Evolutionary conservation across 92 coral and sea anemone species (phyloP).

Genomic region (Nematostella vectensis): DNA sequence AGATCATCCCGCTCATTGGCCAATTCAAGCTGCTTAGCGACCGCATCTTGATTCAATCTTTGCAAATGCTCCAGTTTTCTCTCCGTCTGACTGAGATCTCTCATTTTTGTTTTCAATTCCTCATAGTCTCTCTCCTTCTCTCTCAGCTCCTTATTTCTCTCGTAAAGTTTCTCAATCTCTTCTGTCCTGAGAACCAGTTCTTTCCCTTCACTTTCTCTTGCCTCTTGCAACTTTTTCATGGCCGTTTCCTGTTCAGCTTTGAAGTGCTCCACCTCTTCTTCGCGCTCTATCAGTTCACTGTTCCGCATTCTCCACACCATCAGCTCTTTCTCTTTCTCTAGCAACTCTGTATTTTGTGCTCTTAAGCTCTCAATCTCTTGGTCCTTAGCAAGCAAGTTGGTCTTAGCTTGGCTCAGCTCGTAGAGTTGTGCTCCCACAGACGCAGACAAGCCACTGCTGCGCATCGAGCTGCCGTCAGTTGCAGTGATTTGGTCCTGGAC

Average conservation of each 20-base stretch:
- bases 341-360: conserved; percentile 41
- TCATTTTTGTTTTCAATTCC: conserved; percentile 14
- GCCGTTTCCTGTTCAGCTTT: conserved; percentile 29
- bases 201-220: conserved; percentile 23
- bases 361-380: conserved; percentile 36
- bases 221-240: conserved; percentile 20
- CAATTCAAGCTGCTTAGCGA: conserved; percentile 29
- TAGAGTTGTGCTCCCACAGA: conserved; percentile 25
- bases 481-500: conserved; percentile 21
- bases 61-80: conserved; percentile 29
- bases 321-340: conserved; percentile 37
- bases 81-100: conserved; percentile 13
- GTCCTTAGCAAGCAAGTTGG: conserved; percentile 36
- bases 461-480: neutral
- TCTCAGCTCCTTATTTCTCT: conserved; percentile 50
- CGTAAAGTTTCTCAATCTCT: conserved; percentile 67
- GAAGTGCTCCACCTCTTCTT: conserved; percentile 19
- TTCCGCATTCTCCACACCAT: conserved; percentile 28
- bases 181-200: conserved; percentile 40
- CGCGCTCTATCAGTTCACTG: conserved; percentile 19
- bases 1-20: conserved; percentile 21
- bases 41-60: conserved; percentile 3
- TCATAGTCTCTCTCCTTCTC: conserved; percentile 44
- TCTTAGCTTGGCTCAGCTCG: conserved; percentile 32
- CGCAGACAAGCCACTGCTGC: conserved; percentile 8